Evolutionary conservation across 2,113 vertebrate genomes (phyloP), one percentile per base, ranked within the genome.

Genomic region (Shinisaurus crocodilurus): DNA sequence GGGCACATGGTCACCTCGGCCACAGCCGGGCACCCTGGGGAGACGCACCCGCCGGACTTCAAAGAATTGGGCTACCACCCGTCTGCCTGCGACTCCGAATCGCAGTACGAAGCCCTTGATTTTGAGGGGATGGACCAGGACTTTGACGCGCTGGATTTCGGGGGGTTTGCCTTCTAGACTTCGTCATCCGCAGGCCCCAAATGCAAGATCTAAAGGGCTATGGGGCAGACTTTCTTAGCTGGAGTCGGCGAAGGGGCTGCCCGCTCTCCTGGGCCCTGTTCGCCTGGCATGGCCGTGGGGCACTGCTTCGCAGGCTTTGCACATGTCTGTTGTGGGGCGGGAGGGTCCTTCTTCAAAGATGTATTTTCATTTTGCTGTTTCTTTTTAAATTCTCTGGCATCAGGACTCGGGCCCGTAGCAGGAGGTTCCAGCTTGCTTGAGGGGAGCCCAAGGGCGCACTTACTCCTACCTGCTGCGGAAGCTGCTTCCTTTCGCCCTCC

Each of bases 131-230:
- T 94, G 72, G 98, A 98, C 94, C 97, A 97, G 5, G 97, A 98
- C 94, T 98, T 98, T 83, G 97, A 98, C 54, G 96, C 96, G 0
- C 98, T 98, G 60, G 98, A 98, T 93, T 98, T 97, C 43, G 98
- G 97, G 81, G 97, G 97, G 32, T 98, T 98, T 81, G 96, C 97
- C 37, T 98, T 98, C 96, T 98, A 96, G 93, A 20, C 18, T 3
- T 57, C 0, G 0, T 1, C 43, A 1, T 2, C 43, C 1, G 16
- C 29, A 7, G 20, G 3, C 60, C 32, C 2, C 9, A 13, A n/a
- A 8, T 2, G 15, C 74, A 43, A 25, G 27, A 13, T 37, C 25
- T 50, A n/a, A 89, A 84, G 40, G 82, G 82, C 88, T 65, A 40
- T 37, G 3, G 25, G 1, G 20, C 12, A 18, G 18, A 2, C 16